Conservation (phyloP, 2,888 invertebrate species). For the Xanthia icteritia region DNA sequence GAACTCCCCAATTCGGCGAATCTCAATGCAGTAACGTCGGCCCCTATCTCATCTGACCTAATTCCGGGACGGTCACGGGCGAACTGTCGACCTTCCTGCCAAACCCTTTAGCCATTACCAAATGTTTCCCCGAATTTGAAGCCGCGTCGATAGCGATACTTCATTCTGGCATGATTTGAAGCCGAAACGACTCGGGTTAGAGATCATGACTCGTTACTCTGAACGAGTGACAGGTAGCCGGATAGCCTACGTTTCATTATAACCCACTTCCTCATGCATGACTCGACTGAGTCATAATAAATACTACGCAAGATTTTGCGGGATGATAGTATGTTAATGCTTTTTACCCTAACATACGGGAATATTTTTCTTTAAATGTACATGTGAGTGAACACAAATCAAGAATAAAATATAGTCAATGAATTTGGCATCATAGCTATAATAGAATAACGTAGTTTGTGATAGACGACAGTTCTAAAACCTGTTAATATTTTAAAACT, state of each 20-base stretch:
- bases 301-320: constrained; percentile 24
- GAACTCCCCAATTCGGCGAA: not conserved
- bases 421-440: not conserved
- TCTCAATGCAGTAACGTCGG: constrained; percentile 39
- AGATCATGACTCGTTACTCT: constrained; percentile 32
- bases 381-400: not conserved
- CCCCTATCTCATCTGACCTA: constrained; percentile 50
- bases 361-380: not conserved
- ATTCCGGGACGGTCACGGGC: constrained; percentile 50
- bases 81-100: constrained; percentile 39
- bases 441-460: not conserved
- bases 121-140: constrained; percentile 31
- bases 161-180: constrained; percentile 17
- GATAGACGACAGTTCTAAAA: not conserved
- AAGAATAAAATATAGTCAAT: not conserved
- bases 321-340: constrained; percentile 9
- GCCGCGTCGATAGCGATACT: constrained; percentile 6
- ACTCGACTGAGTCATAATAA: constrained; percentile 28
- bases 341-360: constrained; percentile 10
- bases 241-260: constrained; percentile 47
- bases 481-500: not conserved
- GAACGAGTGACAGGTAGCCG: constrained; percentile 37
- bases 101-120: constrained; percentile 22
- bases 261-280: constrained; percentile 50
- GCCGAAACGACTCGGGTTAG: constrained; percentile 29